Percentiles rank a stretch among this genome's conserved stretches.
Conservation (phyloP, 2,888 invertebrate genomes). For the Ecliptopera silaceata region DNA sequence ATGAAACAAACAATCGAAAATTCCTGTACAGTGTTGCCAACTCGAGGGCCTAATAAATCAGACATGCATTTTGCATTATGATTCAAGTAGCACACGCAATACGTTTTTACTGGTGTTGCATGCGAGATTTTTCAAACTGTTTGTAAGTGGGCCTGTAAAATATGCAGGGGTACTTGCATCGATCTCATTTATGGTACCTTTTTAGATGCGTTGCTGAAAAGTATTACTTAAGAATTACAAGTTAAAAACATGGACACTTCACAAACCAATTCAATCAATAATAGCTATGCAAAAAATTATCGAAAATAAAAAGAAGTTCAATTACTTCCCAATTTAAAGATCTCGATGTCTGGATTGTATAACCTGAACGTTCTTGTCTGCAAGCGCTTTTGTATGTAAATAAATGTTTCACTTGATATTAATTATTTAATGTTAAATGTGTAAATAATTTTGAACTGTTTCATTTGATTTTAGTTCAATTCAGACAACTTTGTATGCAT, state of each 20-base stretch:
- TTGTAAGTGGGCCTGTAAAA: constrained; percentile 15
- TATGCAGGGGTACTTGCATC: too few species aligned
- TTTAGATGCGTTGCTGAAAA: too few species aligned
- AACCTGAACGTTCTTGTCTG: constrained; percentile 37
- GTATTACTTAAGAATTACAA: too few species aligned
- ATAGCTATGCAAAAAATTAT: not conserved
- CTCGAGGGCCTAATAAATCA: constrained; percentile 48
- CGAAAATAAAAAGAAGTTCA: constrained; percentile 21
- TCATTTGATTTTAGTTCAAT: constrained; percentile 10
- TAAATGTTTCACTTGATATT: constrained; percentile 39
- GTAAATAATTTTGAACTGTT: constrained; percentile 27
- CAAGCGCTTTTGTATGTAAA: constrained; percentile 42
- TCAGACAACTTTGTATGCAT: constrained; percentile 23
- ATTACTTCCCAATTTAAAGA: constrained; percentile 27
- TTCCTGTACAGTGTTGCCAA: constrained; percentile 38
- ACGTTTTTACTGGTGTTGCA: constrained; percentile 29
- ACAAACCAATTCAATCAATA: constrained; percentile 22
- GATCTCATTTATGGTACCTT: too few species aligned
- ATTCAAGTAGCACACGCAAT: constrained; percentile 33
- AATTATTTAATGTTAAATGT: constrained; percentile 32
- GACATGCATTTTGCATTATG: constrained; percentile 40
- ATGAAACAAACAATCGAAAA: constrained; percentile 42
- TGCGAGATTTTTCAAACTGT: constrained; percentile 19
- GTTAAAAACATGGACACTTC: constrained; percentile 17
- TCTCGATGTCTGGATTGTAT: constrained; percentile 39